These are phyloP conservation scores for Anguilla megastoma DNA, from an alignment of 2,797 vertebrate species.

Conservation along the genomic window DNA sequence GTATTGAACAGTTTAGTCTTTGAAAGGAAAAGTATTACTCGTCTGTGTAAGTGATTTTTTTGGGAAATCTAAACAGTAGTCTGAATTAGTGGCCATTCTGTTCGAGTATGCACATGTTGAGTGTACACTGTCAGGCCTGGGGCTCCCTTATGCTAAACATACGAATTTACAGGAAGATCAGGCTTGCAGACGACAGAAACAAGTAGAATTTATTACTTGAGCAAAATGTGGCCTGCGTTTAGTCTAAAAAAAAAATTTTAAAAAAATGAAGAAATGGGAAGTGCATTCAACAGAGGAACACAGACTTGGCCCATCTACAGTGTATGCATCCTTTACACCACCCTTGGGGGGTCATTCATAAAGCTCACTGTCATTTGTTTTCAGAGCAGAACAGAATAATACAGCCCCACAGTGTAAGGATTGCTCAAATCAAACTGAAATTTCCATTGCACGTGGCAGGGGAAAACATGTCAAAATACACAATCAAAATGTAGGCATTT, in stretches of 20 bases:
- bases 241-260: not conserved
- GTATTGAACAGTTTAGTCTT: not conserved
- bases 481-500: not conserved
- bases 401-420: not conserved
- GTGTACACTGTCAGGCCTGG: conserved; percentile 1
- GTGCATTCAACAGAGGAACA: conserved; percentile 35
- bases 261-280: conserved; percentile 39
- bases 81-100: not conserved
- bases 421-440: not conserved
- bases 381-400: conserved; percentile 4
- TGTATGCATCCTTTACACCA: conserved; percentile 12
- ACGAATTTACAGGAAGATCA: conserved; percentile 35
- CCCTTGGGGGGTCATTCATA: not conserved
- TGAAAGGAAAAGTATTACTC: not conserved
- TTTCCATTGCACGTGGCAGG: not conserved
- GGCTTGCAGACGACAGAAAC: conserved; percentile 38
- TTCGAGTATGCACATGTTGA: conserved; percentile 31
- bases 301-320: conserved; percentile 32
- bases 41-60: not conserved
- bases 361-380: not conserved
- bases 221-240: conserved; percentile 33
- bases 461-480: not conserved
- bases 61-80: not conserved
- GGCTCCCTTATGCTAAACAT: conserved; percentile 11
- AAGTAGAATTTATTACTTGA: conserved; percentile 41